Percentiles rank a stretch among this genome's conserved stretches.
These are phyloP conservation scores for Hippolais icterina DNA, from an alignment of 2,113 vertebrate genomes.

Conservation along the genomic window DNA sequence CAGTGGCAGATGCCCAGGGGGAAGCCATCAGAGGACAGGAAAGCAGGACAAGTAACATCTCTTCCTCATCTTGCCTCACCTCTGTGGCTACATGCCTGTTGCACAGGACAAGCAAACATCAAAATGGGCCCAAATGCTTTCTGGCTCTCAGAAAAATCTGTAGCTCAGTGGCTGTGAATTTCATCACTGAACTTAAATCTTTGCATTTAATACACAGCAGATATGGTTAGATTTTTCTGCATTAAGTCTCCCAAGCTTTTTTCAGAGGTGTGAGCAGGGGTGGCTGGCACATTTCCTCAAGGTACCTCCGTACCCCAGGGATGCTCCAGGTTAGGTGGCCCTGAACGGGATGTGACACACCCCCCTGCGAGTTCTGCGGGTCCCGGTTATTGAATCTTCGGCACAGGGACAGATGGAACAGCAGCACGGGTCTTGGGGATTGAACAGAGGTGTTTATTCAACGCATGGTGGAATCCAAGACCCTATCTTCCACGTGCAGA, in stretches of 20 bases:
- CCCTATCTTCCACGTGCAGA: no score
- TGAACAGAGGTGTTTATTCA: no score
- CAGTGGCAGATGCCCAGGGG: background rate
- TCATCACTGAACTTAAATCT: background rate
- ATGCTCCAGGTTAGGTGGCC: no score
- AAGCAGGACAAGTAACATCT: background rate
- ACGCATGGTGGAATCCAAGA: no score
- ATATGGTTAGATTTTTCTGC: background rate
- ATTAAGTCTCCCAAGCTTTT: background rate
- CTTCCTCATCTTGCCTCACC: background rate
- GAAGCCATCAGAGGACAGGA: background rate
- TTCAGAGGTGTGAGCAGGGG: accelerated
- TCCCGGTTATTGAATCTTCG: no score
- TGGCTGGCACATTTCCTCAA: no score
- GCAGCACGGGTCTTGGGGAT: no score
- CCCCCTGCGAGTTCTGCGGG: no score
- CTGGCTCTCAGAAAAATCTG: background rate
- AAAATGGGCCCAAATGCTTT: background rate
- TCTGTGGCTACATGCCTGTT: background rate
- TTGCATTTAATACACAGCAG: background rate
- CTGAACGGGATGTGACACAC: no score
- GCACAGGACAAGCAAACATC: background rate
- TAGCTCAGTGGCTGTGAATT: background rate
- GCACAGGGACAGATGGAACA: no score
- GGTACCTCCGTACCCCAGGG: no score